Evolutionary conservation across 2,888 invertebrate genomes (phyloP).

Genomic region (Eurytoma californica): DNA sequence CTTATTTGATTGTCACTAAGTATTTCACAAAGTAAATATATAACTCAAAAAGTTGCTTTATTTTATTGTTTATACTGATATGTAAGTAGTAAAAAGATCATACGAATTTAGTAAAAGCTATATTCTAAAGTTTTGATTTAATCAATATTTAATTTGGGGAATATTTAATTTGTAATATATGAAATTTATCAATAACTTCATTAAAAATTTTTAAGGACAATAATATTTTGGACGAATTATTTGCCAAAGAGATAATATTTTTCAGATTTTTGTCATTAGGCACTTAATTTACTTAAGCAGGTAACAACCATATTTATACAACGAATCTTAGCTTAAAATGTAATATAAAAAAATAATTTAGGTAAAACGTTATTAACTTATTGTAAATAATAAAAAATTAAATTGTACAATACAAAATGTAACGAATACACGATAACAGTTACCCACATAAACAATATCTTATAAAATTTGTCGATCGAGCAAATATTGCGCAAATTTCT

Average conservation of each 20-base stretch:
- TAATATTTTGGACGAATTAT: too few species aligned
- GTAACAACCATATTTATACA: slow-evolving; percentile 27
- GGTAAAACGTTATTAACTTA: not conserved
- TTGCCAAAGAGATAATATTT: not conserved
- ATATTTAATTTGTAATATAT: not conserved
- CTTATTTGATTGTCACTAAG: too few species aligned
- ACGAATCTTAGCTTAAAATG: slow-evolving; percentile 11
- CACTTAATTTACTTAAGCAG: slow-evolving; percentile 46
- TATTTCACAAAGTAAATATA: too few species aligned
- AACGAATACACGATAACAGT: not conserved
- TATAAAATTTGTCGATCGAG: not conserved
- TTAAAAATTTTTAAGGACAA: slow-evolving; percentile 1
- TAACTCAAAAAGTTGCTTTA: too few species aligned
- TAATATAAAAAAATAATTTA: slow-evolving; percentile 16
- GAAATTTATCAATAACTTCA: slow-evolving; percentile 16
- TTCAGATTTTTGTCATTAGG: slow-evolving; percentile 22
- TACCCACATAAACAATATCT: not conserved
- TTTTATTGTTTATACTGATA: too few species aligned
- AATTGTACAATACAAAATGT: slow-evolving; percentile 14
- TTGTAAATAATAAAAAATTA: not conserved
- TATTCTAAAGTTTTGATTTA: too few species aligned
- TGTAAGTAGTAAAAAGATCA: too few species aligned
- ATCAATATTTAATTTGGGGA: too few species aligned
- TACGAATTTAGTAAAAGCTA: too few species aligned
- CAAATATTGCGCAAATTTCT: slow-evolving; percentile 8